Base-by-base conservation (phyloP, 2,888 invertebrate genomes). In the Catocala fraxini region DNA sequence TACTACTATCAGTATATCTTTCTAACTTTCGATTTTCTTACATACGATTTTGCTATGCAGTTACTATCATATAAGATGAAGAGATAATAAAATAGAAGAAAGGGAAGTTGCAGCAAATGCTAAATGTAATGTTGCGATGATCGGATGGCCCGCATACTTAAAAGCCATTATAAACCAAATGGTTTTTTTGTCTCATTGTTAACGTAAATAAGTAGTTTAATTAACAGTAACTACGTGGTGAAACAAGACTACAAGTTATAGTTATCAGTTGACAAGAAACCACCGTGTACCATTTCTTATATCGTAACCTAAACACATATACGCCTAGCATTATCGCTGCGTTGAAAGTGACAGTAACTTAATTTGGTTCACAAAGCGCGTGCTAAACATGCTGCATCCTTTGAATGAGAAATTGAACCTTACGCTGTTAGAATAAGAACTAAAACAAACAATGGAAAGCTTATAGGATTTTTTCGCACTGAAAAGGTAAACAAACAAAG, bases 321-420 rank as follows among this genome's bases (percentile, higher is more conserved):
- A 59, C 51, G 13, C 6, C 13, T 48, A 63, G 51, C 51, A 39
- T 51, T 63, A 70, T 64, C 65, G 61, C 61, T 54, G 42, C 56
- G 33, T 68, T 75, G 79, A 80, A 80, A 80, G 80, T 75, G 77
- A 80, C 66, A 80, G 77, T 79, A 59, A 67, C 56, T 65, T 63
- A 63, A 71, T 73, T 79, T 68, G 64, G 68, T 56, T 71, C 47
- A 62, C 75, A 69, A 65, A 55, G 35, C 65, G 57, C 63, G 75
- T 73, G 51, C 11, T 25, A 15, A 35, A 9, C 46, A 57, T 49
- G 51, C 15, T 42, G 54, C 13, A 43, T 59, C 48, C 39, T 35
- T 47, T 53, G 45, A 57, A 46, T 53, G 45, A 56, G 45, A 63
- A 56, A 71, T 66, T 71, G 45, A 68, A 68, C 71, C 56, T 60